phyloP scores from a whole-genome alignment of 2,888 invertebrate species.

The Xanthorhoe designata region DNA sequence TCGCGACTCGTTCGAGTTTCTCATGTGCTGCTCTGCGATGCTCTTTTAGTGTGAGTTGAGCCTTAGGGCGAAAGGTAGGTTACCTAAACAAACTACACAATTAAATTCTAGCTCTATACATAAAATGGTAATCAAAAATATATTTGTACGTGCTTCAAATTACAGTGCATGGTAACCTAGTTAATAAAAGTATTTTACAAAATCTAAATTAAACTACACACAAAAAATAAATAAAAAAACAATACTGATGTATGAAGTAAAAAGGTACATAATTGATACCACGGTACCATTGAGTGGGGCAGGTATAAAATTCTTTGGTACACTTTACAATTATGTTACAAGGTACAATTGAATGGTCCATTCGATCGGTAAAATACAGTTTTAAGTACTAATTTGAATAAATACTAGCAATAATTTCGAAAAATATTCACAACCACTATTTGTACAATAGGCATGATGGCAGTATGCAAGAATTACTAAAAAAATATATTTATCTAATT shows the following conservation, averaged over 20 bases:
- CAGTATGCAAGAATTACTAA: no score
- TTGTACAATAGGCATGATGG: not conserved
- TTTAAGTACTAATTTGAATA: constrained; percentile 27
- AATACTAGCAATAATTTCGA: constrained; percentile 30
- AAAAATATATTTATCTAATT: not conserved
- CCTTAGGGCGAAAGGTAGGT: no score
- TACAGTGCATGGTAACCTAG: constrained; percentile 44
- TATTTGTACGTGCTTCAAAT: constrained; percentile 34
- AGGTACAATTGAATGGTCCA: constrained; percentile 2
- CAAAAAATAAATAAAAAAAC: constrained; percentile 26
- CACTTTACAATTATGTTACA: constrained; percentile 26
- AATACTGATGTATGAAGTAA: constrained; percentile 41
- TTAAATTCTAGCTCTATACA: not conserved
- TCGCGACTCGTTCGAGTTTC: no score
- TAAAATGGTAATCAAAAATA: constrained; percentile 25
- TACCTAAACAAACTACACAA: not conserved
- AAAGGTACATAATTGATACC: constrained; percentile 35
- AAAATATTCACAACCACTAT: constrained; percentile 51
- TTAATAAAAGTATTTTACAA: constrained; percentile 14
- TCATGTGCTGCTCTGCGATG: no score
- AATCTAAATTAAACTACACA: constrained; percentile 14
- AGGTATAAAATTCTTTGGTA: constrained; percentile 43
- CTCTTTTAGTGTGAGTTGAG: no score
- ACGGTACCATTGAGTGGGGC: constrained; percentile 16
- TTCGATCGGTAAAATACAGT: not conserved